Conservation (phyloP, 2,113 vertebrate genomes). For the Cyphomyrus plagiostoma region DNA sequence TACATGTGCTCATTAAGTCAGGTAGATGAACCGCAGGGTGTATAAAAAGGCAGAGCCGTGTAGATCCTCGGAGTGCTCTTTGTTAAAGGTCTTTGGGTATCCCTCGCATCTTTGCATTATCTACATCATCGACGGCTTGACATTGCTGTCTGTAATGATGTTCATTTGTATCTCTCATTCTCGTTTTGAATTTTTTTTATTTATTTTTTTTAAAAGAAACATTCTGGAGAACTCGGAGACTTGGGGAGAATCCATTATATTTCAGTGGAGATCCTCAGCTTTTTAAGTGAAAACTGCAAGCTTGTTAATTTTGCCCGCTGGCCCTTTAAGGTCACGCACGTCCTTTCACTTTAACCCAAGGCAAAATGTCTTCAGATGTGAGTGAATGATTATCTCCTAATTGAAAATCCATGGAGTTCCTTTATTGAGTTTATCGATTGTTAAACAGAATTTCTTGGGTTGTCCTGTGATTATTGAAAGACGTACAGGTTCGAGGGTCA, state of each 20-base stretch:
- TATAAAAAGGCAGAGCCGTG: neutral
- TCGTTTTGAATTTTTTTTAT: too few species aligned
- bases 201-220: neutral
- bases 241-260: neutral
- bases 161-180: too few species aligned
- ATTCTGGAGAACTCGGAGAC: neutral
- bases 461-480: neutral
- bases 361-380: neutral
- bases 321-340: neutral
- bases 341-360: neutral
- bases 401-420: neutral
- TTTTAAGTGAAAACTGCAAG: neutral
- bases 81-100: neutral
- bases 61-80: too few species aligned
- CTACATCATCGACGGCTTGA: neutral
- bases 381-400: neutral
- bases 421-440: neutral
- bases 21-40: neutral
- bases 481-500: neutral
- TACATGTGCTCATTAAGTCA: constrained; percentile 9
- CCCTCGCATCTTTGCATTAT: neutral
- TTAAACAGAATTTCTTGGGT: neutral
- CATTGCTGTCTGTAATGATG: too few species aligned
- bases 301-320: neutral
- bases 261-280: neutral